Base-by-base conservation (phyloP, 2,888 invertebrate genomes). In the Tenthredo notha region DNA sequence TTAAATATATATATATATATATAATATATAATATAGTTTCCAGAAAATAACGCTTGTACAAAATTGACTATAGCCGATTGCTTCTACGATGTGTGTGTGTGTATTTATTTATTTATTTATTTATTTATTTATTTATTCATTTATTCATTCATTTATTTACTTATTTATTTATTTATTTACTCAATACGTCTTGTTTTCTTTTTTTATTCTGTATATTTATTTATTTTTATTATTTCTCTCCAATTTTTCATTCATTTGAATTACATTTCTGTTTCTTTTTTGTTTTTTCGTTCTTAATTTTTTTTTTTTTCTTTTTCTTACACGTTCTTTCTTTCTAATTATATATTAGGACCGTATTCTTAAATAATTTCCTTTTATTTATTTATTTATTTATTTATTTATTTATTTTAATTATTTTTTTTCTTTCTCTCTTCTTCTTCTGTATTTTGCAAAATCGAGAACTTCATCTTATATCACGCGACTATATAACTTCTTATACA, bases 51-150 rank as follows among this genome's bases (percentile, higher is more conserved):
- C 89, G 90, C 90, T 89, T 91, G 91, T 93, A 92, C 90, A 93
- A 93, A 92, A 93, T 92, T 92, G 92, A 92, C 92, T 92, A 91
- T 89, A 90, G 90, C 91, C 90, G 91, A 92, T 93, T 92, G 92
- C 92, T 92, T 93, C 89, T 90, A 90, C 87, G 90, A 89, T 90
- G 88, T 89, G 88, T 90, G 82, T 80, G 47, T 77, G 25, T 33
- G 7, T 40, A 50, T 80, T 58, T 80, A 29, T 78, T 33, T 33
- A 58, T 78, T 78, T 61, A 37, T 78, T 78, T 77, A 47, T 77
- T 84, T 86, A 85, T 85, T 85, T 82, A 85, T 61, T 72, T 84
- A 75, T 47, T 80, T 84, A 43, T 43, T 85, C 54, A 54, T 84
- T 83, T 85, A 83, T 86, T 88, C 85, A 85, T 92, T 90, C 87